Conservation (phyloP, 2,797 vertebrate genomes). For the Chiloscyllium punctatum region DNA sequence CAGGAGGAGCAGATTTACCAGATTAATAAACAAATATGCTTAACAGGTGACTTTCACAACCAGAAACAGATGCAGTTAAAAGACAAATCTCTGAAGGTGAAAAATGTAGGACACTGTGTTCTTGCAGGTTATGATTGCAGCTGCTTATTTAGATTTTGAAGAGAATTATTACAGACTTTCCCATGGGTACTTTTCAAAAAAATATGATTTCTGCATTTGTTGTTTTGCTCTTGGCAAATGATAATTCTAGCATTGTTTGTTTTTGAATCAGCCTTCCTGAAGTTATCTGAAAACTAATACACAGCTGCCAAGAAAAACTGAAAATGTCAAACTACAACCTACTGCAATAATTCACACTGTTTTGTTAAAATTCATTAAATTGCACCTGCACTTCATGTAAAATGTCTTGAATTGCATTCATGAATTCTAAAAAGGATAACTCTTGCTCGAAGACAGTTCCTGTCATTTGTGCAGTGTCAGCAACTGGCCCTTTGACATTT, state of each 20-base stretch:
- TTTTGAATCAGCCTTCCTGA: background rate
- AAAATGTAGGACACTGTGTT: background rate
- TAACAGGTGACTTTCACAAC: background rate
- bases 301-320: background rate
- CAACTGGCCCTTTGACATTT: background rate
- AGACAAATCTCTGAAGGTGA: background rate
- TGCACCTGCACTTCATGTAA: background rate
- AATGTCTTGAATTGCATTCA: background rate
- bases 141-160: conserved; percentile 4
- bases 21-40: background rate
- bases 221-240: background rate
- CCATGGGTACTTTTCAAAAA: background rate
- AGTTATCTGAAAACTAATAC: background rate
- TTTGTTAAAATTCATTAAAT: background rate
- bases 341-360: background rate
- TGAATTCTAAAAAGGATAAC: background rate
- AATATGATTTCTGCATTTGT: background rate
- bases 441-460: background rate
- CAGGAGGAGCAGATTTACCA: background rate
- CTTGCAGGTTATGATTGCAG: background rate
- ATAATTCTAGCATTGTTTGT: background rate
- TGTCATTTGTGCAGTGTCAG: too few relatives aligned
- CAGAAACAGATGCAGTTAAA: background rate
- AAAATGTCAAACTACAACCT: background rate
- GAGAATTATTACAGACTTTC: background rate